These are phyloP conservation scores for Equus przewalskii DNA, from an alignment of 2,113 vertebrate species.

Conservation along the genomic window DNA sequence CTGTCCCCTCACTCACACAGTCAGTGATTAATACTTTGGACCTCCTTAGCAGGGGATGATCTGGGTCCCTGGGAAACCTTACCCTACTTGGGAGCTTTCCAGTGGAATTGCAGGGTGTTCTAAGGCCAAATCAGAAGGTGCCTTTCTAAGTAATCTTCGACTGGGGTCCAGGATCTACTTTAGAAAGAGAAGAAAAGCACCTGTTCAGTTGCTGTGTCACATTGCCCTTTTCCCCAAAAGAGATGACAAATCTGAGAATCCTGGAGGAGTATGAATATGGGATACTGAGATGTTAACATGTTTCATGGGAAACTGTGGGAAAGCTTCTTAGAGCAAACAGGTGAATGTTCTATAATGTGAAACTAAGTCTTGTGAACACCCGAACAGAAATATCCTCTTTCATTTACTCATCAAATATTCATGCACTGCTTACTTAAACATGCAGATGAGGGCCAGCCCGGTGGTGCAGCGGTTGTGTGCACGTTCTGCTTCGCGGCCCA, in stretches of 20 bases:
- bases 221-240: not conserved
- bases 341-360: not conserved
- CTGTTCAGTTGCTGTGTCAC: not conserved
- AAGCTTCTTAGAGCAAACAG: not conserved
- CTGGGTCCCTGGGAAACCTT: not conserved
- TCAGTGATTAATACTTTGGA: not conserved
- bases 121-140: not conserved
- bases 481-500: too few species aligned
- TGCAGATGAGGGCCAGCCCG: too few species aligned
- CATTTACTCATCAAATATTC: not conserved
- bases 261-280: not conserved
- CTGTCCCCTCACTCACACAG: not conserved
- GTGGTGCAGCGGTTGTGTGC: too few species aligned
- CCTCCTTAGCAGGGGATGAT: not conserved
- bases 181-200: not conserved
- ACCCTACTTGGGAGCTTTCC: not conserved
- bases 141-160: not conserved
- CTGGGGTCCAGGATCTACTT: not conserved
- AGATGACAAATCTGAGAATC: not conserved
- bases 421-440: not conserved
- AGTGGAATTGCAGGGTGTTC: not conserved
- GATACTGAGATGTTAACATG: not conserved
- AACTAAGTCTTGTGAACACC: not conserved
- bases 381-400: not conserved
- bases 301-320: not conserved